Base-by-base conservation (phyloP, 1,140 invertebrate species). In the Halesus radiatus region DNA sequence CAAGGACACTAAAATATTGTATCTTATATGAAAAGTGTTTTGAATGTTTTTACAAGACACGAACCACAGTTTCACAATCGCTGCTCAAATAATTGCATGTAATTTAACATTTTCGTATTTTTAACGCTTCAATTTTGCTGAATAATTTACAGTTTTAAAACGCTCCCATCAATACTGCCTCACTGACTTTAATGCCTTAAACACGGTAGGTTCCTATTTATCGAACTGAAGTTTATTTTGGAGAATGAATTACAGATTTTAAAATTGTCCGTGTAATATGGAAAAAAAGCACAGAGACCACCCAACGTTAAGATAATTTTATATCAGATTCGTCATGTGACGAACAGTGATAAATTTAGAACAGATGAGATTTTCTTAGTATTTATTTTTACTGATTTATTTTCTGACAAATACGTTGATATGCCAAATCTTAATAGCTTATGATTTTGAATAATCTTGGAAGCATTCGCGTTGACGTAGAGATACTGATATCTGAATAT, bases 101-200 rank as follows among this genome's bases (percentile, higher is more conserved):
- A 72, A 72, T 72, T 72, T 72, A 20, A n/a, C 32, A 72, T 72
- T 72, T 50, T 72, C 68, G 16, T 50, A 50, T 72, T 72, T 72
- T 72, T 72, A 72, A 72, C 37, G 68, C 37, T 72, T 45, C 37
- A 16, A 29, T 10, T 29, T 66, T 26, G 15, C 26, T 32, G 22
- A 66, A 66, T 32, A 26, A 66, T 16, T 66, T 66, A 32, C 22
- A 22, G 56, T 66, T 66, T 66, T 26, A 32, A 64, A 66, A 66
- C 16, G 62, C 62, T 16, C 16, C 22, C 56, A 60, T 23, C 56
- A 60, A 20, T 18, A 18, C 7, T 60, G 56, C 56, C n/a, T n/a
- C 23, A 22, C n/a, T 60, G 56, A 22, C 18, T 60, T 60, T 60
- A 45, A 45, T 45, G 1, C 37, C 37, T 60, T 60, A 60, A 60